Base-by-base conservation (phyloP, 2,113 vertebrate genomes). In the Silurus glanis region DNA sequence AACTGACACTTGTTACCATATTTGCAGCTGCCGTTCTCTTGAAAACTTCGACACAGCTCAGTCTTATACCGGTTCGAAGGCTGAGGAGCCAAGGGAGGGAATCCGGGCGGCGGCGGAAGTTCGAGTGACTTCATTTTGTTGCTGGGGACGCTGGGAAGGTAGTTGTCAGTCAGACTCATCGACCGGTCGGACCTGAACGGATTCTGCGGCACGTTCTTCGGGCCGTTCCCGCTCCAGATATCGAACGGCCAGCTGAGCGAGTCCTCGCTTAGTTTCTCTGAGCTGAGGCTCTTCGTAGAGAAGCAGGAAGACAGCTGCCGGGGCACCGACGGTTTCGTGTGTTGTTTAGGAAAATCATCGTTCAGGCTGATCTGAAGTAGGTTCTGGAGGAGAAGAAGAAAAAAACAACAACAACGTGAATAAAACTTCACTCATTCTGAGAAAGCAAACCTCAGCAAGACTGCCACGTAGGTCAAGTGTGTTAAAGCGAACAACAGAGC, bases 1-100 rank as follows among this genome's bases (percentile, higher is more conserved):
- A 97, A 97, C 91, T 97, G 96, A 82, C 96, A 97, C 49, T 96
- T 96, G 83, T 75, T 94, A 56, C 95, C 95, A 51, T 96, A 96
- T 86, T 95, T 96, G 91, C 95, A 96, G 87, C 89, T 93, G 86
- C 95, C 94, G 0, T 92, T 95, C 88, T 96, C 95, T 82, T 96
- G 94, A 89, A 93, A 96, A 81, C 95, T 94, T 3, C 95, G 94
- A 79, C 95, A 96, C 83, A 96, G 92, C 88, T 96, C 95, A 25
- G 95, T 96, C 91, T 96, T 96, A 91, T 96, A 96, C 87, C 95
- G 96, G 85, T 95, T 94, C 14, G 95, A 92, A 0, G 94, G 89
- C 10, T 92, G 90, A 10, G 93, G n/a, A 0, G 93, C 88, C 0
- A 95, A 92, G 0, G 96, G 95, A 14, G 96, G 94, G n/a, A 96